Evolutionary conservation across 2,113 vertebrate species (phyloP).

Genomic region (Charina bottae): DNA sequence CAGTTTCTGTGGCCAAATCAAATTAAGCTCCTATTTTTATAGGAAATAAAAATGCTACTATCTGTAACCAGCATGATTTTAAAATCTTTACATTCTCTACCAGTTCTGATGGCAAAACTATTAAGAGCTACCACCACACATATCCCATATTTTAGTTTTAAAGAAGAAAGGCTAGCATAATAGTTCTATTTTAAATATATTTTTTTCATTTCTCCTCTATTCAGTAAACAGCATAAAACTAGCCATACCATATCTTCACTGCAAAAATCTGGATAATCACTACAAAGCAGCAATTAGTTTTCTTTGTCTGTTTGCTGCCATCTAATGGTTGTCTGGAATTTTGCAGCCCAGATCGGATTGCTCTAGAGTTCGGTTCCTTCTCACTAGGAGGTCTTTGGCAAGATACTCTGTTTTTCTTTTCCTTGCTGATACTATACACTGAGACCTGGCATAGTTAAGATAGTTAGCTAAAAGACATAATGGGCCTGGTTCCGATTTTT

Average conservation of each 20-base stretch:
- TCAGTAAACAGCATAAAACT: neutral
- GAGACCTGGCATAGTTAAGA: neutral
- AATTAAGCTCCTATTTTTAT: constrained; percentile 13
- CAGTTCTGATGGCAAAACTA: constrained; percentile 1
- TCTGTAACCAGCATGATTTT: neutral
- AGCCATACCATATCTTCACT: neutral
- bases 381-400: neutral
- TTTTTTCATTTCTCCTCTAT: neutral
- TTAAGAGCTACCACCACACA: neutral
- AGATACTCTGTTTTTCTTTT: neutral
- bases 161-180: neutral
- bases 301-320: neutral
- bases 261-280: neutral
- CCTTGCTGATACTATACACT: neutral
- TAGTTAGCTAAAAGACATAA: neutral
- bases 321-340: neutral
- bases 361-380: neutral
- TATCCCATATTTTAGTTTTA: neutral
- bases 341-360: neutral
- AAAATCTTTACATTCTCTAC: constrained; percentile 10
- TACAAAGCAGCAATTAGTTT: neutral
- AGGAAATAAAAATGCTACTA: neutral
- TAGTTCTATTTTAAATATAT: neutral
- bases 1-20: constrained; percentile 12
- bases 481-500: neutral